Conservation (phyloP, 2,888 invertebrate species). For the Netelia fuscicornis region DNA sequence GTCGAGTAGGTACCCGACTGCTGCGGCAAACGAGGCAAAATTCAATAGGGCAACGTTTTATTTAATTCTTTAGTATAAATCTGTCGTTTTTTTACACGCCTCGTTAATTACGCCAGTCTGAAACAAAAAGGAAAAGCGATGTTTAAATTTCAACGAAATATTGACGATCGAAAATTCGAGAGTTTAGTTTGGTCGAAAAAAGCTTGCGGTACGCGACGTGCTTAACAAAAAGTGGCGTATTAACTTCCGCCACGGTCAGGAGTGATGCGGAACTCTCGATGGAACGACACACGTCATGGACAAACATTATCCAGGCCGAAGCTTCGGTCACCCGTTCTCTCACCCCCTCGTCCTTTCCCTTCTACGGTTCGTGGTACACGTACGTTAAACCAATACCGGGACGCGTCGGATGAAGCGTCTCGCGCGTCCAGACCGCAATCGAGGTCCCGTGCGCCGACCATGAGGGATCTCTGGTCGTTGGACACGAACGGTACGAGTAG, state of each 20-base stretch:
- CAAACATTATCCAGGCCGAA: constrained; percentile 58
- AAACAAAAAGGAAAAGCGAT: too few relatives aligned
- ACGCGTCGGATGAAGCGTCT: constrained; percentile 36
- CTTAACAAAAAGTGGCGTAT: too few relatives aligned
- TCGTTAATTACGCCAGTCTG: too few relatives aligned
- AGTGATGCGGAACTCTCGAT: not conserved
- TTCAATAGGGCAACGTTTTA: constrained; percentile 22
- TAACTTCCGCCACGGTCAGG: not conserved
- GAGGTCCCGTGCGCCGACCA: constrained; percentile 56
- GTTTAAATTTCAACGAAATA: too few relatives aligned
- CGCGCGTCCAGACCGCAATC: constrained; percentile 66
- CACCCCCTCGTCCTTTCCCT: not conserved
- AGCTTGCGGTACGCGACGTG: too few relatives aligned
- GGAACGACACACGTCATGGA: constrained; percentile 35
- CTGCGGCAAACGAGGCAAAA: constrained; percentile 24
- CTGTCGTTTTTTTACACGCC: not conserved
- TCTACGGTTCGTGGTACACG: not conserved
- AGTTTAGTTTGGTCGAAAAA: too few relatives aligned
- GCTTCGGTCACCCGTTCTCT: not conserved
- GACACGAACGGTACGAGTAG: constrained; percentile 6
- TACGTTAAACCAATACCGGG: not conserved
- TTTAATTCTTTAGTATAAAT: not conserved
- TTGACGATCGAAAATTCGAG: too few relatives aligned
- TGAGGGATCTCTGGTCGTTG: constrained; percentile 57
- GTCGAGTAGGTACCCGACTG: constrained; percentile 12